A percentile compares a stretch with the other conserved stretches of the same genome.
phyloP scores from a whole-genome alignment of 2,888 invertebrate species.

The Iphiclides podalirius region DNA sequence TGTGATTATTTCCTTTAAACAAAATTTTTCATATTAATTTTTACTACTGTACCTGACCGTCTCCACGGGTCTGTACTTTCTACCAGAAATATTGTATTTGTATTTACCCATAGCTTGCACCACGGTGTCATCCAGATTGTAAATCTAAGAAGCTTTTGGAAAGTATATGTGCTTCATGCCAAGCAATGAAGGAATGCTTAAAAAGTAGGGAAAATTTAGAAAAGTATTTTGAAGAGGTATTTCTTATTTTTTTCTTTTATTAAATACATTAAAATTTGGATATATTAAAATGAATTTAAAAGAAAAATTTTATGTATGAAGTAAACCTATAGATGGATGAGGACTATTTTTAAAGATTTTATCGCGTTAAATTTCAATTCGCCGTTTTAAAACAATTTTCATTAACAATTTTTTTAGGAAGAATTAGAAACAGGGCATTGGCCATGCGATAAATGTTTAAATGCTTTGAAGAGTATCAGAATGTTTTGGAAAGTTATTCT shows the following conservation, averaged over 20 bases:
- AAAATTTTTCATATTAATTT: no score
- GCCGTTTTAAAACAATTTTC: slow-evolving; percentile 4
- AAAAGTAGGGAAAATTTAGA: slow-evolving; percentile 48
- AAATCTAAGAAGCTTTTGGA: slow-evolving; percentile 63
- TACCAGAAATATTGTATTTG: not conserved
- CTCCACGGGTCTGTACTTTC: no score
- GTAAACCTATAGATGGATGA: no score
- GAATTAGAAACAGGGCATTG: slow-evolving; percentile 66
- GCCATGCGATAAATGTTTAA: slow-evolving; percentile 68
- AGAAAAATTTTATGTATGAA: no score
- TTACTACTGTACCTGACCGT: no score
- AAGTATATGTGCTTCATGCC: slow-evolving; percentile 58
- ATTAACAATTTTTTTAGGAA: slow-evolving; percentile 55
- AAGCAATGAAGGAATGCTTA: slow-evolving; percentile 57
- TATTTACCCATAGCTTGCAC: slow-evolving; percentile 42
- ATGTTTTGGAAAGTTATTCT: slow-evolving; percentile 68
- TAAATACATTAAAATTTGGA: not conserved
- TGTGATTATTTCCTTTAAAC: no score
- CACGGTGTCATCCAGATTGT: slow-evolving; percentile 62
- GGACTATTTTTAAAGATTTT: no score
- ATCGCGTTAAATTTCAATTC: no score
- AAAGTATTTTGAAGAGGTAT: slow-evolving; percentile 63
- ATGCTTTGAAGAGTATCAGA: slow-evolving; percentile 64
- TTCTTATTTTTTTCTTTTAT: slow-evolving; percentile 34
- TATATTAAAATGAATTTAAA: no score